Conservation (phyloP, 1,140 invertebrate species). For the Drosophila nikananu region DNA sequence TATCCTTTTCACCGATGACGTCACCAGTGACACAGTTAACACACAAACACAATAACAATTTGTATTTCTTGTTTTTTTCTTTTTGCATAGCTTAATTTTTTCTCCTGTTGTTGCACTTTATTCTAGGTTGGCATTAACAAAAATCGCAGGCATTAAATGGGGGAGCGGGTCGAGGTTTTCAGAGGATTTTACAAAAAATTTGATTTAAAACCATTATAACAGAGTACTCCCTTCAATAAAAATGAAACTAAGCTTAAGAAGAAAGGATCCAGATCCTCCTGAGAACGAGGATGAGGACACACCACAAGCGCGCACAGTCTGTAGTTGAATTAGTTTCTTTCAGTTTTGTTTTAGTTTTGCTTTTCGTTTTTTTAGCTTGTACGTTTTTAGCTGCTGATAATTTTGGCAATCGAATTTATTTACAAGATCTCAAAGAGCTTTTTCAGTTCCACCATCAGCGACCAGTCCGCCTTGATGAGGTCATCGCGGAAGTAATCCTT, state of each 20-base stretch:
- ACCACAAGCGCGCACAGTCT: constrained; percentile 66
- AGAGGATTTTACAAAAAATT: constrained; percentile 68
- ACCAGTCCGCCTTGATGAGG: constrained; percentile 98
- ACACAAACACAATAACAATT: constrained; percentile 5
- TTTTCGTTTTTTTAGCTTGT: constrained; percentile 11
- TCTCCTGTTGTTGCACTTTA: constrained; percentile 39
- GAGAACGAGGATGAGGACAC: constrained; percentile 14
- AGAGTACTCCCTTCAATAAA: constrained; percentile 31
- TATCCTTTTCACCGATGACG: constrained; percentile 65
- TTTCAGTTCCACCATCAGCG: constrained; percentile 99
- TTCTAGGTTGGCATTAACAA: constrained; percentile 62
- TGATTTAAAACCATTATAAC: constrained; percentile 71
- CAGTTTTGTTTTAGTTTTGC: background rate
- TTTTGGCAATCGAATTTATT: constrained; percentile 63
- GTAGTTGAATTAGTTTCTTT: constrained; percentile 39
- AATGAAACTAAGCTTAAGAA: constrained; percentile 48
- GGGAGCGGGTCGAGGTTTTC: constrained; percentile 9
- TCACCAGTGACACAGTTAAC: constrained; percentile 74
- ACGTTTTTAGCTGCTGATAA: constrained; percentile 26
- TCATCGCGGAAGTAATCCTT: constrained; percentile 99
- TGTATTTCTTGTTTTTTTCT: background rate
- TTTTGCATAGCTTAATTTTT: constrained; percentile 34
- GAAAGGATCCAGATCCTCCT: constrained; percentile 27
- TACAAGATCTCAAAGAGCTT: constrained; percentile 99
- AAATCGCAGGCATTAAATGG: constrained; percentile 64